Evolutionary conservation across 2,888 invertebrate genomes (phyloP).

Genomic region (Deroplatys truncata): DNA sequence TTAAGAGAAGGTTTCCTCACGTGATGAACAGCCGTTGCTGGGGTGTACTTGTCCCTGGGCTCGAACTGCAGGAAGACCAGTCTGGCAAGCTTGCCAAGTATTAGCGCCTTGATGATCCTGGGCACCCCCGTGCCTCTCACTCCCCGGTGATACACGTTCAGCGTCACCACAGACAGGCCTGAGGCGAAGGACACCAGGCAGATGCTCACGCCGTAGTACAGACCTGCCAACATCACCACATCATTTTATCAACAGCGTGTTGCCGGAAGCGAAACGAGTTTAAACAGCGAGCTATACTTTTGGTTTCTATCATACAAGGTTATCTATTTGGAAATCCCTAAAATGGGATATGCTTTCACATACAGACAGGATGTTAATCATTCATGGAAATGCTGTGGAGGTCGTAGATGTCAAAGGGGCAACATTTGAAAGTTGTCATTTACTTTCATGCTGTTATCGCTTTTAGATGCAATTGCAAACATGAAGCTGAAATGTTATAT

Average conservation of each 20-base stretch:
- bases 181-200: constrained; percentile 77
- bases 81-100: constrained; percentile 69
- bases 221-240: constrained; percentile 48
- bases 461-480: too few species aligned
- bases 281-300: too few species aligned
- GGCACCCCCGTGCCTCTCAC: constrained; percentile 77
- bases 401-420: too few species aligned
- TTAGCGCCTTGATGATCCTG: constrained; percentile 61
- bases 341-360: too few species aligned
- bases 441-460: too few species aligned
- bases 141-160: constrained; percentile 82
- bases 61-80: constrained; percentile 71
- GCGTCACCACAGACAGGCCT: constrained; percentile 75
- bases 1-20: background rate
- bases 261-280: background rate
- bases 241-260: background rate
- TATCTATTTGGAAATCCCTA: too few species aligned
- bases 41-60: constrained; percentile 37
- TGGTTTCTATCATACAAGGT: too few species aligned
- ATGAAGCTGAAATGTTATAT: too few species aligned
- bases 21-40: background rate
- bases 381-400: too few species aligned
- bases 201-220: constrained; percentile 79
- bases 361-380: too few species aligned
- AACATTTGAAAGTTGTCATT: too few species aligned